Conservation (phyloP, 2,888 invertebrate genomes). For the Dasysyrphus albostriatus region DNA sequence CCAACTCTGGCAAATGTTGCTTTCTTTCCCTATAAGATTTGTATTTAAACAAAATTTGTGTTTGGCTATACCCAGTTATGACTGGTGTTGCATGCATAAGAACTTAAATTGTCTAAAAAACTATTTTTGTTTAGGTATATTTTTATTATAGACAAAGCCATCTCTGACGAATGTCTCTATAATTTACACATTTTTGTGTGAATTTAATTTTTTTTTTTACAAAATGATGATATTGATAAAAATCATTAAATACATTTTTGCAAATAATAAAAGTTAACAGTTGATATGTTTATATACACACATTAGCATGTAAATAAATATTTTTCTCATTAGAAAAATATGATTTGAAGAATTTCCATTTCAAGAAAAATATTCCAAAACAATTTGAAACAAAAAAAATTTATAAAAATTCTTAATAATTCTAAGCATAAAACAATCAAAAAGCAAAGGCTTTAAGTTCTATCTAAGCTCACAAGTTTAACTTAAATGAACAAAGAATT, state of each 20-base stretch:
- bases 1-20: not conserved
- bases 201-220: too few relatives aligned
- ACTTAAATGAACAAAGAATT: not conserved
- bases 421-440: not conserved
- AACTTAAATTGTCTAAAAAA: not conserved
- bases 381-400: not conserved
- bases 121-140: not conserved
- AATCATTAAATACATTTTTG: too few relatives aligned
- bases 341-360: not conserved
- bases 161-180: too few relatives aligned
- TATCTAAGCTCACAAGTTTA: not conserved
- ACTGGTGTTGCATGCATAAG: too few relatives aligned
- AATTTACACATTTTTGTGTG: too few relatives aligned
- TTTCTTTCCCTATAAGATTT: not conserved
- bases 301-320: too few relatives aligned
- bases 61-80: too few relatives aligned
- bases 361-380: not conserved
- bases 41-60: too few relatives aligned
- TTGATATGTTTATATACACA: too few relatives aligned
- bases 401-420: not conserved
- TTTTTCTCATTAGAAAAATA: conserved; percentile 3
- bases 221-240: too few relatives aligned
- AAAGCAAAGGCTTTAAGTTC: not conserved
- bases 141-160: too few relatives aligned
- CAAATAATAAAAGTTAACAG: too few relatives aligned